Evolutionary conservation across 2,888 invertebrate species (phyloP).

Genomic region (Drosophila phalerata): DNA sequence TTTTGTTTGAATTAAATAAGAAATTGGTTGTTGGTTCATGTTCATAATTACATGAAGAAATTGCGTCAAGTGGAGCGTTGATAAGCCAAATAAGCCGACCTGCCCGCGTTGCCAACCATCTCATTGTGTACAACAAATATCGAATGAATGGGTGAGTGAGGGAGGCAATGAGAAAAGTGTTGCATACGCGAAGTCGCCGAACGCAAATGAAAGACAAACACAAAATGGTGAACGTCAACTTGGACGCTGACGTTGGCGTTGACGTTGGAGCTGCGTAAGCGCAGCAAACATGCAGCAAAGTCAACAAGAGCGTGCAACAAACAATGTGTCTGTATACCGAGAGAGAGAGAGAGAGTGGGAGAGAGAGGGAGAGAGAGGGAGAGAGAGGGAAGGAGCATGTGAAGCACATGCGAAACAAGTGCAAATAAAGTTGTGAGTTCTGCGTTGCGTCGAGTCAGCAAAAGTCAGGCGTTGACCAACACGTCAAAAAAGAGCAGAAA

Average conservation of each 20-base stretch:
- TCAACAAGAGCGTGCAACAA: constrained; percentile 63
- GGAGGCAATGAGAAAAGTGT: constrained; percentile 27
- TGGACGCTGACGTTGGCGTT: constrained; percentile 22
- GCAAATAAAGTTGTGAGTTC: constrained; percentile 70
- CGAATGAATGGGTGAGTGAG: background rate
- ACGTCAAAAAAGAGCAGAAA: constrained; percentile 17
- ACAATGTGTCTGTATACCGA: constrained; percentile 5
- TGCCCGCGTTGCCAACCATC: constrained; percentile 1
- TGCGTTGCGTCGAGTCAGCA: constrained; percentile 66
- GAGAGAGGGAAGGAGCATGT: background rate
- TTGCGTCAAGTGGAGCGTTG: constrained; percentile 10
- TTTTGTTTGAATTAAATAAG: constrained; percentile 2
- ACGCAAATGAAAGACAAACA: constrained; percentile 77
- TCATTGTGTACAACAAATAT: constrained; percentile 33
- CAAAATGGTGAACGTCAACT: constrained; percentile 35
- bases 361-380: background rate
- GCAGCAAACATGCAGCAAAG: constrained; percentile 66
- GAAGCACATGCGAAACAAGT: constrained; percentile 46
- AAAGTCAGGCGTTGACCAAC: constrained; percentile 36
- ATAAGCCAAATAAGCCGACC: constrained; percentile 23
- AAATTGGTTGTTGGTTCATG: background rate
- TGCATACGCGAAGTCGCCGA: constrained; percentile 61
- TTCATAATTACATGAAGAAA: constrained; percentile 9
- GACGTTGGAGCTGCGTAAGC: constrained; percentile 64
- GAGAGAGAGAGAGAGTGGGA: background rate